These are phyloP conservation scores for Danio tinwini DNA, from an alignment of 2,797 vertebrate genomes.

Conservation along the genomic window DNA sequence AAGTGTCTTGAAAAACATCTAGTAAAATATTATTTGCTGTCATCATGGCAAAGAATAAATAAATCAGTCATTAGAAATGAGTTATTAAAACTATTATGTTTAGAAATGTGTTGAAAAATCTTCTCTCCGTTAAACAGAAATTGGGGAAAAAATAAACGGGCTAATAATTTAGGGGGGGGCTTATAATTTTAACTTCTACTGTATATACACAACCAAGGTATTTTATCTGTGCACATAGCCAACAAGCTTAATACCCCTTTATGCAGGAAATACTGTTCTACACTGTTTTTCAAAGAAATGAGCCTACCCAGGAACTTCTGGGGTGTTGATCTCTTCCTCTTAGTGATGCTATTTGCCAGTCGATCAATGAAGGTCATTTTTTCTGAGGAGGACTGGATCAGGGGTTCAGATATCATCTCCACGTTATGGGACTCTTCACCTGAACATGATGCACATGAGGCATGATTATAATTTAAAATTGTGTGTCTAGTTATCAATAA, in stretches of 20 bases:
- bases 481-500: too few relatives aligned
- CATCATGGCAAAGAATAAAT: too few relatives aligned
- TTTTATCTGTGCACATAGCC: neutral
- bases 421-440: constrained; percentile 87
- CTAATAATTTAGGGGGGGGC: too few relatives aligned
- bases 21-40: too few relatives aligned
- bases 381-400: constrained; percentile 85
- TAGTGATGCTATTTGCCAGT: constrained; percentile 90
- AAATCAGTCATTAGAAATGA: too few relatives aligned
- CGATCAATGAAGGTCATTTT: constrained; percentile 88
- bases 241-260: neutral
- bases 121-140: too few relatives aligned
- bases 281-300: neutral
- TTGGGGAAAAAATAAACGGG: too few relatives aligned
- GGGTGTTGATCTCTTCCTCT: constrained; percentile 94
- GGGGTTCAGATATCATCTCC: constrained; percentile 84
- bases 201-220: neutral
- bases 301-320: constrained; percentile 92
- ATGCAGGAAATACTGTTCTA: neutral
- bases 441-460: constrained; percentile 61
- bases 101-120: too few relatives aligned
- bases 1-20: too few relatives aligned
- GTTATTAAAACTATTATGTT: too few relatives aligned
- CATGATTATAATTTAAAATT: constrained; percentile 5
- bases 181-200: too few relatives aligned